These are phyloP conservation scores for Spinus olivaceus DNA, from an alignment of 2,797 vertebrate genomes.

Conservation along the genomic window DNA sequence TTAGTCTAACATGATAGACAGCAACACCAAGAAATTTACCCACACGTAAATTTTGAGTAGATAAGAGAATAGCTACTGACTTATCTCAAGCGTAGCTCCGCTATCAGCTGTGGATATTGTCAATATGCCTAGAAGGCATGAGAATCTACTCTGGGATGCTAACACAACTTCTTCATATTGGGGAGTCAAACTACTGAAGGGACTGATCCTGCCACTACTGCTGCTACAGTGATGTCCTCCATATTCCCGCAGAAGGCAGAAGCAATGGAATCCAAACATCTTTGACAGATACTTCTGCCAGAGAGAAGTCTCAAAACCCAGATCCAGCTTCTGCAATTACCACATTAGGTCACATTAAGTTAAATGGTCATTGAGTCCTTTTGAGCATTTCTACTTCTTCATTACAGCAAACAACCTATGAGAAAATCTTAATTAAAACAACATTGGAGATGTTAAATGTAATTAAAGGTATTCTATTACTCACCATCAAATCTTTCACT, in stretches of 20 bases:
- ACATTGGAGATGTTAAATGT: not conserved
- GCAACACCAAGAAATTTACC: not conserved
- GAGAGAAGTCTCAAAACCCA: not conserved
- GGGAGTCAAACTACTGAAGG: not conserved
- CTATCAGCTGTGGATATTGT: not conserved
- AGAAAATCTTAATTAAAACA: not conserved
- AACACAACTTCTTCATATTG: not conserved
- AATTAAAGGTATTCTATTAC: conserved; percentile 54
- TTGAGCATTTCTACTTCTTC: not conserved
- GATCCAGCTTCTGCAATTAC: not conserved
- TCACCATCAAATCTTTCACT: conserved; percentile 91
- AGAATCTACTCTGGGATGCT: not conserved
- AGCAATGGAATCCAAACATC: not conserved
- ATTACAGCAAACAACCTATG: not conserved
- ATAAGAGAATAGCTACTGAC: not conserved
- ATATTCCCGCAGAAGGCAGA: not conserved
- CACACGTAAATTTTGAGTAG: not conserved
- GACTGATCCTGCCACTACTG: not conserved
- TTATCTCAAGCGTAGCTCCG: not conserved
- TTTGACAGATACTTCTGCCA: not conserved
- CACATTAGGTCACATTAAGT: not conserved
- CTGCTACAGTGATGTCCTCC: not conserved
- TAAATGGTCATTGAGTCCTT: not conserved
- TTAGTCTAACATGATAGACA: not conserved
- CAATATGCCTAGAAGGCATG: not conserved